A percentile compares a stretch with the other conserved stretches of the same genome.
Evolutionary conservation across 2,888 invertebrate species (phyloP).

Genomic region (Perdita meconis): DNA sequence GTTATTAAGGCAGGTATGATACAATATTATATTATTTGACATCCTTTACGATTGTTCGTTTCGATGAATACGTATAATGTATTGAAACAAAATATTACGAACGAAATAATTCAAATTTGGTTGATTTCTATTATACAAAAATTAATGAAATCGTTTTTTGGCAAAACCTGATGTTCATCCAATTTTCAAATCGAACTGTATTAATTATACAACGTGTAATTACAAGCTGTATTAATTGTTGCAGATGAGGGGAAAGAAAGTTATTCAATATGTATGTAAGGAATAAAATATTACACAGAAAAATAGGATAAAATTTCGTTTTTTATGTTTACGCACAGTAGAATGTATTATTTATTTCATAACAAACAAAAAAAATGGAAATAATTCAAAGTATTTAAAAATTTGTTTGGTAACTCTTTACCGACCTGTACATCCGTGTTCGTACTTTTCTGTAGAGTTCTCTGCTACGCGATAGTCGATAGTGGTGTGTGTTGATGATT

Average conservation of each 20-base stretch:
- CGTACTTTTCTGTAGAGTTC: conserved; percentile 4
- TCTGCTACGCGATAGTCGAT: neutral
- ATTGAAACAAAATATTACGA: neutral
- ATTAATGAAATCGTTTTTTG: neutral
- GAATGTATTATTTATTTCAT: neutral
- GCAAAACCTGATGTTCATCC: neutral
- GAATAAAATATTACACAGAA: neutral
- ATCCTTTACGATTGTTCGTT: neutral
- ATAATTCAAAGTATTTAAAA: neutral
- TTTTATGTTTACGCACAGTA: neutral
- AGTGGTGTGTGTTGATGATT: neutral
- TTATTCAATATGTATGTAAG: conserved; percentile 30
- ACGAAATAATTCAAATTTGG: neutral
- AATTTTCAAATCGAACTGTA: neutral
- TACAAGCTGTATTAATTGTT: no score
- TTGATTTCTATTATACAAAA: neutral
- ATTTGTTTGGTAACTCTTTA: neutral
- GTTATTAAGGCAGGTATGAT: conserved; percentile 78
- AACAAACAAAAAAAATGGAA: neutral
- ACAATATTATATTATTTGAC: conserved; percentile 15
- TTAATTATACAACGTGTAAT: neutral
- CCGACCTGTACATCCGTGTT: conserved; percentile 15
- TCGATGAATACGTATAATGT: conserved; percentile 1
- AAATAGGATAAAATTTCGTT: no score
- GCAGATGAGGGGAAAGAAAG: conserved; percentile 29